These are phyloP conservation scores for Mustela nigripes DNA, from an alignment of 2,113 vertebrate genomes.

Conservation along the genomic window DNA sequence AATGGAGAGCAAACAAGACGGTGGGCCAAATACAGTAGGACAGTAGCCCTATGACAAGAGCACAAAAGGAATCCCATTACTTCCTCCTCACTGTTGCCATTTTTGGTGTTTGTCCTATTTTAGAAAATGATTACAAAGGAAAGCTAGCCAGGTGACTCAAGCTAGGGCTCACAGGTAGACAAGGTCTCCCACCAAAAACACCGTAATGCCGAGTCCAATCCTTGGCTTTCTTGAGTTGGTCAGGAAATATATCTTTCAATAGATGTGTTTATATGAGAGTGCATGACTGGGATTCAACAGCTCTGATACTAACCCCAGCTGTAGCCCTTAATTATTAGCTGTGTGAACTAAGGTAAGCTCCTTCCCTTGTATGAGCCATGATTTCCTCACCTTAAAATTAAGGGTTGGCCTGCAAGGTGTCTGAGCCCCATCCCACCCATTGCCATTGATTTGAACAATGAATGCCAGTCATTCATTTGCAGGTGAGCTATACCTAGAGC, in stretches of 20 bases:
- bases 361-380: not conserved
- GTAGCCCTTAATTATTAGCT: not conserved
- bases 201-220: not conserved
- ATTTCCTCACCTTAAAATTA: conserved; percentile 10
- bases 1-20: not conserved
- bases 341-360: not conserved
- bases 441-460: not conserved
- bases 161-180: not conserved
- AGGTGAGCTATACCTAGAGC: not conserved
- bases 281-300: not conserved
- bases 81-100: not conserved
- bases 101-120: not conserved
- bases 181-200: not conserved
- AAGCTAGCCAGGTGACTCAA: not conserved
- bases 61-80: too few species aligned
- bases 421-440: not conserved
- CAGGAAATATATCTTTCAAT: not conserved
- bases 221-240: not conserved
- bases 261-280: not conserved
- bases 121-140: not conserved
- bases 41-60: not conserved
- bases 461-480: not conserved
- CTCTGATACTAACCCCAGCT: not conserved
- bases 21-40: not conserved
- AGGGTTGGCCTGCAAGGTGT: not conserved